Evolutionary conservation across 2,113 vertebrate genomes (phyloP), one percentile per base, ranked within the genome.

Genomic region (Hoplias malabaricus): DNA sequence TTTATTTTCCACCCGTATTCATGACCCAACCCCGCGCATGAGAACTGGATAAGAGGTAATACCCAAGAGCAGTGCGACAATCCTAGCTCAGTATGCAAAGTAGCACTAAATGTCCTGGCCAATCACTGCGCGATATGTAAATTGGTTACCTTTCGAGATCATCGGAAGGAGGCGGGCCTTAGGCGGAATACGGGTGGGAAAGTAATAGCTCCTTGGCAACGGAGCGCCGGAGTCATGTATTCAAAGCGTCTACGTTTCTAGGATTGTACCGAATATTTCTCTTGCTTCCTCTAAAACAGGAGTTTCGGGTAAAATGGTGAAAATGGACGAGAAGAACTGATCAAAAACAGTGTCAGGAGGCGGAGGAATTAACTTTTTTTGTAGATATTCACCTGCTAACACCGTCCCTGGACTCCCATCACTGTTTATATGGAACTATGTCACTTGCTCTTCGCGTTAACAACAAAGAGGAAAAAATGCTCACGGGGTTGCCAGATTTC

Each of bases 141-240:
- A 53, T 53, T n/a, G n/a, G n/a, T n/a, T n/a, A n/a, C n/a, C n/a
- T n/a, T n/a, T 67, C 31, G 71, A 23, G 7, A 25, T 66, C 19
- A 21, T 50, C 4, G 13, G 0, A 50, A n/a, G 73, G 12, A 23
- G 36, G 62, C 29, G 62, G 19, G 43, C 14, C 5, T 21, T 50
- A 9, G 65, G 34, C 63, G 33, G 66, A 67, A 77, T 38, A 59
- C 75, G 34, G n/a, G 36, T 43, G 23, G 48, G 48, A 23, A 53
- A 53, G 23, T 53, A 53, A 21, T 36, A 34, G 71, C 54, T 77
- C 75, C 75, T 61, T 70, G 48, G 75, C 75, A 77, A 77, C 75
- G 75, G 75, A 21, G 29, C 33, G 75, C 66, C 46, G 48, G 42
- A 70, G 54, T 29, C 48, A 31, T 77, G 65, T 46, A 69, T 77